Evolutionary conservation across 2,113 vertebrate genomes (phyloP).

Genomic region (Hyperopisus bebe): DNA sequence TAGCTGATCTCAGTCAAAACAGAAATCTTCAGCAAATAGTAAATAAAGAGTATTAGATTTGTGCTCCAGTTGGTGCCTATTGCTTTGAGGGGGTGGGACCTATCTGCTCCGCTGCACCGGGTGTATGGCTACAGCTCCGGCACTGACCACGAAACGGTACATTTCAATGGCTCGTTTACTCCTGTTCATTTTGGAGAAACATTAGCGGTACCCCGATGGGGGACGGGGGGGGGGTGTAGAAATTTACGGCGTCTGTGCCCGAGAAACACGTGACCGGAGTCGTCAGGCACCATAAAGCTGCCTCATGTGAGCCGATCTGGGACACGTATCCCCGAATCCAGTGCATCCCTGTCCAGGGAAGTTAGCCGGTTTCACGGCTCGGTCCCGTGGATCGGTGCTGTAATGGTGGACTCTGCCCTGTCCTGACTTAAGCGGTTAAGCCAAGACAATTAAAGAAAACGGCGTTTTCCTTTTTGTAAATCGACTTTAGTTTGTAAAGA

Average conservation of each 20-base stretch:
- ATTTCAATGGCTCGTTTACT: constrained; percentile 49
- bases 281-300: constrained; percentile 66
- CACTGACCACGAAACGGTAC: constrained; percentile 59
- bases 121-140: constrained; percentile 65
- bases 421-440: not conserved
- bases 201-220: constrained; percentile 49
- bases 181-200: constrained; percentile 48
- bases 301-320: constrained; percentile 63
- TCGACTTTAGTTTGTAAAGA: not conserved
- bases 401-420: not conserved
- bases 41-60: constrained; percentile 59
- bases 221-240: constrained; percentile 58
- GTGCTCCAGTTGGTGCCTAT: constrained; percentile 57
- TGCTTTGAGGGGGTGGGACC: constrained; percentile 58
- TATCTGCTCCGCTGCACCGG: constrained; percentile 64
- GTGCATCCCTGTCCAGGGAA: not conserved
- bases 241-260: constrained; percentile 67
- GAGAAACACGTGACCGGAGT: constrained; percentile 67
- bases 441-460: not conserved
- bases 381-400: not conserved
- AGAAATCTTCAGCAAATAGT: constrained; percentile 53
- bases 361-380: not conserved
- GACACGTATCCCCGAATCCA: constrained; percentile 31
- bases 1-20: constrained; percentile 45
- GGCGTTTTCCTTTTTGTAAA: not conserved